Conservation (phyloP, 2,113 vertebrate genomes). For the Drymodes brunneopygia region DNA sequence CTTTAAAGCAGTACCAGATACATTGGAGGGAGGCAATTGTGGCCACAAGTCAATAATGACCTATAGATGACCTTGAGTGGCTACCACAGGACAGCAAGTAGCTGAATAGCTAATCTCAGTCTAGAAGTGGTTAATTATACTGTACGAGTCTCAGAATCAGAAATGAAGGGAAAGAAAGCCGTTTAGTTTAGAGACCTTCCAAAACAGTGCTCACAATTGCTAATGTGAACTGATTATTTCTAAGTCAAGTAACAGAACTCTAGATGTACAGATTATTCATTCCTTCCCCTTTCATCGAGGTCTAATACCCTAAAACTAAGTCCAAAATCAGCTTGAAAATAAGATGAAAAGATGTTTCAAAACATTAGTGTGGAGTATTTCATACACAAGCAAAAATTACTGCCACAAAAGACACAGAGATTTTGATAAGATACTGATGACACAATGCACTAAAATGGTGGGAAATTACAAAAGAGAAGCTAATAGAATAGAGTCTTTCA, state of each 20-base stretch:
- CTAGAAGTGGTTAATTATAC: neutral
- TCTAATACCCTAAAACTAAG: neutral
- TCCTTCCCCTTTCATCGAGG: neutral
- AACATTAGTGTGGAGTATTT: neutral
- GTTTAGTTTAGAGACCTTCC: neutral
- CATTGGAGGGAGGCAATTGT: neutral
- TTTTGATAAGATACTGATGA: neutral
- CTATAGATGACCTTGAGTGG: neutral
- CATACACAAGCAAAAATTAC: neutral
- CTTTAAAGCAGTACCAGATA: neutral
- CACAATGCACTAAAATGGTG: neutral
- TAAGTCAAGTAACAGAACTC: neutral
- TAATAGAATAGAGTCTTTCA: neutral
- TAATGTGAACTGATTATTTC: neutral
- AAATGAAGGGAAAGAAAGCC: neutral
- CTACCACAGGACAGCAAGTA: neutral
- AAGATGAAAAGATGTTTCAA: neutral
- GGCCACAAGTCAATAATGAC: neutral
- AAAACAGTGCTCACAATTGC: neutral
- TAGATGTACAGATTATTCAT: neutral
- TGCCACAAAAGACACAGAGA: neutral
- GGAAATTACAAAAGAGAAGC: neutral
- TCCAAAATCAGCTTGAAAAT: neutral
- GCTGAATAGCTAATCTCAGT: neutral
- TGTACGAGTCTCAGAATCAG: neutral